Base-by-base conservation (phyloP, 2,888 invertebrate genomes). In the Drosophila villosipedis region DNA sequence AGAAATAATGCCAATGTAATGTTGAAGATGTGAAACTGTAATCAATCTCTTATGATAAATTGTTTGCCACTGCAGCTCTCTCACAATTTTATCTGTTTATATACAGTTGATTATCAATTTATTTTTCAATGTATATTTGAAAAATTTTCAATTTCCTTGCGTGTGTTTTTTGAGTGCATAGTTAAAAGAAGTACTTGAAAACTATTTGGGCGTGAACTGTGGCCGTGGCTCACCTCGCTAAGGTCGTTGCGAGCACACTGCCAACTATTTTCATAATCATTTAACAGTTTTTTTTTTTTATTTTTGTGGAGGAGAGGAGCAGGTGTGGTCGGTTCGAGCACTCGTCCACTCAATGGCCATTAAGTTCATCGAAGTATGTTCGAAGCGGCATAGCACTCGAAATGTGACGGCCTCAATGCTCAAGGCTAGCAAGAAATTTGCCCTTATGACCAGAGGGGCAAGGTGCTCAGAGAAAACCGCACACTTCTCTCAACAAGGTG, bases 221-320 rank as follows among this genome's bases (percentile, higher is more conserved):
- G 81, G 81, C 81, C 73, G 76, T 76, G 72, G 76, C 69, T 74
- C 72, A 68, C 30, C 33, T 33, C 37, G 67, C 50, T 65, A 62
- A 83, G 84, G 85, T 83, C 88, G 85, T 62, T 77, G 73, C 55
- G 52, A 70, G 75, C 58, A 39, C 72, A 57, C 73, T 85, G 83
- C 88, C 88, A 88, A 85, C 84, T 72, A 88, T 83, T 85, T 85
- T 85, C 89, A 85, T 85, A 85, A 85, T 85, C 85, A 88, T 83
- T 85, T 88, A 85, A 78, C 80, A 78, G 68, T 68, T 80, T 22
- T 68, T 55, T 22, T 68, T 55, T 39, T 57, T 39, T 30, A 47
- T 4, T 79, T 65, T 65, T 62, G 83, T 65, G 49, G 28, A 65
- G 50, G 58, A 65, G 53, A 66, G 66, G 41, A 41, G 53, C 35